phyloP scores from a whole-genome alignment of 2,113 vertebrate genomes.

The Scomber colias region DNA sequence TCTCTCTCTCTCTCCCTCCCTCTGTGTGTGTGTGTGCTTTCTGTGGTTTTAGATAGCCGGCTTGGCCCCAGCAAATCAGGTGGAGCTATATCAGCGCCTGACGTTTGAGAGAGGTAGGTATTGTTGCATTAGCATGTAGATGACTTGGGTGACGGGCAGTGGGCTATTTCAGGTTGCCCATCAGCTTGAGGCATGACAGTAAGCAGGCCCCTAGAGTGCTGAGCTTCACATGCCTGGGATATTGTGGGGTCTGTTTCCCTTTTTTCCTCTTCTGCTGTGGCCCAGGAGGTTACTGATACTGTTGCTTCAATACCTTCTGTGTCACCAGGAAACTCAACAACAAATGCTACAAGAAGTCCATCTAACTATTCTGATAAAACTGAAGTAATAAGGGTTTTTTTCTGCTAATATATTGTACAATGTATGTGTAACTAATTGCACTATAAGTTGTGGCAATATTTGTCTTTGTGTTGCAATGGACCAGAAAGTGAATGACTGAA shows the following conservation, averaged over 20 bases:
- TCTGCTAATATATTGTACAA: background rate
- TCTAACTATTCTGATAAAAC: background rate
- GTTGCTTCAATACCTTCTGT: background rate
- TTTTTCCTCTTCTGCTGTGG: background rate
- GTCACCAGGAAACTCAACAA: background rate
- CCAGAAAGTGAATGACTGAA: background rate
- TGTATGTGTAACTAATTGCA: background rate
- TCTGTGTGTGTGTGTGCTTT: background rate
- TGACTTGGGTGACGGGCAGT: background rate
- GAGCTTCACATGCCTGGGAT: slow-evolving; percentile 48
- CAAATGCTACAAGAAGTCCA: background rate
- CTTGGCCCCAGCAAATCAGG: slow-evolving; percentile 89
- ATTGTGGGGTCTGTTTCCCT: slow-evolving; percentile 4
- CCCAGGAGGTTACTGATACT: slow-evolving; percentile 4
- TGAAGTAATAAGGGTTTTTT: background rate
- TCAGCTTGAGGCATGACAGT: slow-evolving; percentile 23
- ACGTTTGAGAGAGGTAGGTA: slow-evolving; percentile 93
- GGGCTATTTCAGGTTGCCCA: slow-evolving; percentile 56
- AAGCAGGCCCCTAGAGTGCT: slow-evolving; percentile 19
- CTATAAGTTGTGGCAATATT: background rate
- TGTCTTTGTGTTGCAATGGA: background rate
- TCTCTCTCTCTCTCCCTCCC: too few relatives aligned
- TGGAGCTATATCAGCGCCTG: slow-evolving; percentile 90
- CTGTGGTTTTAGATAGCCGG: slow-evolving; percentile 88
- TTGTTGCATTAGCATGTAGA: slow-evolving; percentile 28